Percentiles rank a stretch among this genome's conserved stretches.
phyloP scores from a whole-genome alignment of 2,888 invertebrate species.

The Yponomeuta sedellus region DNA sequence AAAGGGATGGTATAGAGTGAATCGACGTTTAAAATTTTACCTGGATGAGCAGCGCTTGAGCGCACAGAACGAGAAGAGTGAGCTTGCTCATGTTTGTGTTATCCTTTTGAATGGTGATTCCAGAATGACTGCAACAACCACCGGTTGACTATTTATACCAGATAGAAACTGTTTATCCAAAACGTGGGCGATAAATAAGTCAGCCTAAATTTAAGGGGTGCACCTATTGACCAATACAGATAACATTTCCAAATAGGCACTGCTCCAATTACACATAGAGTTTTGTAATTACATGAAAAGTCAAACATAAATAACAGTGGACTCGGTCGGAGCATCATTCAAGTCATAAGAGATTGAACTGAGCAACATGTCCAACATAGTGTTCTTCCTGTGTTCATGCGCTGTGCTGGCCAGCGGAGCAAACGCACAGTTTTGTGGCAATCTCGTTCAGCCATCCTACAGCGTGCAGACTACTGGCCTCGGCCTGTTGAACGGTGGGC shows the following conservation, averaged over 20 bases:
- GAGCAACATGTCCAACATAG: neutral
- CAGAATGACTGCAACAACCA: neutral
- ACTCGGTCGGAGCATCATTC: neutral
- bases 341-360: neutral
- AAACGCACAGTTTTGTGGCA: neutral
- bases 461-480: neutral
- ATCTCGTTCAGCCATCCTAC: too few relatives aligned
- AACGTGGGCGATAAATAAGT: neutral
- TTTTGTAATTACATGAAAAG: neutral
- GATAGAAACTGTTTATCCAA: neutral
- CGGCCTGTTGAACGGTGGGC: neutral
- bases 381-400: neutral
- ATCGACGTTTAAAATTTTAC: neutral
- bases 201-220: neutral
- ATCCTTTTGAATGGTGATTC: conserved; percentile 5
- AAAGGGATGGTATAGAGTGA: neutral
- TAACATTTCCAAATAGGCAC: neutral
- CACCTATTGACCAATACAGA: neutral
- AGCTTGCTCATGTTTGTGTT: conserved; percentile 7
- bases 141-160: neutral
- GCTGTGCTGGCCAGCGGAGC: neutral
- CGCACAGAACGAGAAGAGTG: neutral
- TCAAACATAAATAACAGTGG: neutral
- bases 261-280: neutral
- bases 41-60: conserved; percentile 7